Conservation (phyloP, 2,797 vertebrate species). For the Protonibea diacanthus region DNA sequence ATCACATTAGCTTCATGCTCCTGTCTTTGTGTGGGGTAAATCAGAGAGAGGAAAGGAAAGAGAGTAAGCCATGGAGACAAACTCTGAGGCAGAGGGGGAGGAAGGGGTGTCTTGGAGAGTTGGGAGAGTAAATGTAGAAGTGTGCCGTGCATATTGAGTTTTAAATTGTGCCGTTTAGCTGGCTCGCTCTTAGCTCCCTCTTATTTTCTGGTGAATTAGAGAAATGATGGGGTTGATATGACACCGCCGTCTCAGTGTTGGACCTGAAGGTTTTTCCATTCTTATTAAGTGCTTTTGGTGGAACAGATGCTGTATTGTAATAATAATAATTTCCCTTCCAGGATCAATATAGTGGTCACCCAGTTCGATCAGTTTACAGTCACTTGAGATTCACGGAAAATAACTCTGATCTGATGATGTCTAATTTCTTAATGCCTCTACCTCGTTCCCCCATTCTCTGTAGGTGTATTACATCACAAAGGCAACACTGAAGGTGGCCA, state of each 20-base stretch:
- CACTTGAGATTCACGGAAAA: conserved; percentile 20
- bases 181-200: conserved; percentile 61
- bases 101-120: conserved; percentile 34
- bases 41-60: conserved; percentile 37
- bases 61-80: conserved; percentile 34
- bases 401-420: conserved; percentile 33
- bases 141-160: conserved; percentile 68
- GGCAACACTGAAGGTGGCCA: conserved; percentile 90
- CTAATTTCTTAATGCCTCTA: conserved; percentile 24
- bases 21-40: conserved; percentile 62
- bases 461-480: conserved; percentile 95
- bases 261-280: conserved; percentile 54
- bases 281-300: conserved; percentile 39
- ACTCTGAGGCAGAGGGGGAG: conserved; percentile 34
- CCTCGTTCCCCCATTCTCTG: conserved; percentile 1
- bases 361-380: background rate
- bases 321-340: conserved; percentile 46
- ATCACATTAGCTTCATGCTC: conserved; percentile 67
- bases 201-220: conserved; percentile 80
- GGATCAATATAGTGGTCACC: conserved; percentile 45
- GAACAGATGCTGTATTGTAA: conserved; percentile 42
- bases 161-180: conserved; percentile 71
- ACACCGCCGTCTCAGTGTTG: conserved; percentile 51
- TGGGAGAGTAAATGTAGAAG: conserved; percentile 68
- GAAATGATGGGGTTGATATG: conserved; percentile 70